Evolutionary conservation across 2,113 vertebrate species (phyloP).

Genomic region (Mohoua ochrocephala): DNA sequence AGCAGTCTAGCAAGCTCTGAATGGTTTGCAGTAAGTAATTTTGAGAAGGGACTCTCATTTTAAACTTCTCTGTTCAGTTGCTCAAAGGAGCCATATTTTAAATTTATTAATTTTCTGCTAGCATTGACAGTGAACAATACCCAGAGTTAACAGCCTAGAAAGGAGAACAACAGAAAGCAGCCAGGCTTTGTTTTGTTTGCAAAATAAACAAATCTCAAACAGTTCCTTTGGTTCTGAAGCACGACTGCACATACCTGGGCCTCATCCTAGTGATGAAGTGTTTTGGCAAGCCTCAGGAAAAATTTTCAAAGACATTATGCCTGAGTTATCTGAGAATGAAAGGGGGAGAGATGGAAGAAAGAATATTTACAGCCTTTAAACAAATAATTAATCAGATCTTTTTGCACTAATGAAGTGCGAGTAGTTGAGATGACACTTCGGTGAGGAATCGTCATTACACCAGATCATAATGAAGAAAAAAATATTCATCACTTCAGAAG

Average conservation of each 20-base stretch:
- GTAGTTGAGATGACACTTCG: neutral
- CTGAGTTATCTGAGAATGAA: neutral
- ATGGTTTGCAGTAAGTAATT: neutral
- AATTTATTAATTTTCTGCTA: constrained; percentile 39
- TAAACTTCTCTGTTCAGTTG: constrained; percentile 6
- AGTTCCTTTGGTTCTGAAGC: constrained; percentile 4
- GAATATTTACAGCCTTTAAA: neutral
- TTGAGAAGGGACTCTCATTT: constrained; percentile 3
- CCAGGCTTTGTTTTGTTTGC: constrained; percentile 19
- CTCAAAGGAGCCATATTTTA: constrained; percentile 12
- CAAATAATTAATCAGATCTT: neutral
- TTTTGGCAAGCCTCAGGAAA: neutral
- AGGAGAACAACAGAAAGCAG: constrained; percentile 13
- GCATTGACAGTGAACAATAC: neutral
- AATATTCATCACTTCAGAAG: neutral
- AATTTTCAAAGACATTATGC: neutral
- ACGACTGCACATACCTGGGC: neutral
- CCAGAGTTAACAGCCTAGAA: constrained; percentile 30
- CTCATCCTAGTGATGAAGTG: neutral
- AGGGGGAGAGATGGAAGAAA: neutral
- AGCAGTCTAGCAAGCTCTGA: neutral
- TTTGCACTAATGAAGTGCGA: neutral
- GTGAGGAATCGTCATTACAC: neutral
- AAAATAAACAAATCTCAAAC: neutral
- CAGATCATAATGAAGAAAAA: neutral